Conservation (phyloP, 2,888 invertebrate genomes). For the Bellardia pandia region DNA sequence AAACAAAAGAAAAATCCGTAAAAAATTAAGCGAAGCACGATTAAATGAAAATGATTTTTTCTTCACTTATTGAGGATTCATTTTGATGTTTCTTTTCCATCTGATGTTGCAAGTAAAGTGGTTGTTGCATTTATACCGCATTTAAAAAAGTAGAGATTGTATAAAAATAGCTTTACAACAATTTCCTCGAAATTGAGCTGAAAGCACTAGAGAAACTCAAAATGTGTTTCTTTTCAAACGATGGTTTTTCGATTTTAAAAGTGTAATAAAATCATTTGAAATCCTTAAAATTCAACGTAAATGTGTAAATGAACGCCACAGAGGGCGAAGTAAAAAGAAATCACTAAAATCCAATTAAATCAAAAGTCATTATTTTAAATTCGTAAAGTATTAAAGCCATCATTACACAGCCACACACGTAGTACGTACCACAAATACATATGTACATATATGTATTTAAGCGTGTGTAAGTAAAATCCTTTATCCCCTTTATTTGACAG, state of each 20-base stretch:
- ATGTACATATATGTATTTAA: not conserved
- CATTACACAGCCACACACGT: not conserved
- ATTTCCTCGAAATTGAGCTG: constrained; percentile 2
- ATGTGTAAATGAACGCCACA: not conserved
- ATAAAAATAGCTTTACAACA: not conserved
- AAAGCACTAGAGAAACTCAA: not conserved
- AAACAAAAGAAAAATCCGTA: not conserved
- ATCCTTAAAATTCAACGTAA: constrained; percentile 4
- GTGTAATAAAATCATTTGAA: constrained; percentile 2
- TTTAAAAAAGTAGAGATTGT: constrained; percentile 12
- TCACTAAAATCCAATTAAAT: constrained; percentile 50
- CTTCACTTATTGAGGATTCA: not conserved
- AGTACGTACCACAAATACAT: not conserved
- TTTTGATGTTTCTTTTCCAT: constrained; percentile 16
- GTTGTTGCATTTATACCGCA: constrained; percentile 40
- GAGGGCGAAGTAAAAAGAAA: not conserved
- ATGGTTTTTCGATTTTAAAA: not conserved
- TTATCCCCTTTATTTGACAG: not conserved
- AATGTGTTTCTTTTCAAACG: not conserved
- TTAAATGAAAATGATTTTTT: constrained; percentile 61
- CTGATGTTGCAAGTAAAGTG: constrained; percentile 26
- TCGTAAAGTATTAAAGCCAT: constrained; percentile 1
- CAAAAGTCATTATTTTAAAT: constrained; percentile 46
- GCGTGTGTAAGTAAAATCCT: too few relatives aligned
- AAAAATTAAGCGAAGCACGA: constrained; percentile 38